Percentiles rank a stretch among this genome's conserved stretches.
phyloP scores from a whole-genome alignment of 2,888 invertebrate genomes.

The Trissolcus brochymenae region DNA sequence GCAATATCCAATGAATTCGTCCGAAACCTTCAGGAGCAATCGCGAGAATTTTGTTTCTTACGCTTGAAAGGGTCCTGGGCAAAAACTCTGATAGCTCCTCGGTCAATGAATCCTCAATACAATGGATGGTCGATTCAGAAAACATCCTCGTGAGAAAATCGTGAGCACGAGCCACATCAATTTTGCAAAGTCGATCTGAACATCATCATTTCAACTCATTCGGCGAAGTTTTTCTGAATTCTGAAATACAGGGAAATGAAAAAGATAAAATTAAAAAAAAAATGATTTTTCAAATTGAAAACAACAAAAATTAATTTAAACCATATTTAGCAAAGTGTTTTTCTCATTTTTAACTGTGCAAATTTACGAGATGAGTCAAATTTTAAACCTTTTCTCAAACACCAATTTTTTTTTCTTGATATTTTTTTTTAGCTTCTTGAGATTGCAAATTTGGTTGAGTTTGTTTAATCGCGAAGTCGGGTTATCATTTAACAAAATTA shows the following conservation, averaged over 20 bases:
- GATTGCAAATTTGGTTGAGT: background rate
- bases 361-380: too few species aligned
- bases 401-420: background rate
- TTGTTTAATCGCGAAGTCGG: background rate
- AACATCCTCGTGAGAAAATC: slow-evolving; percentile 56
- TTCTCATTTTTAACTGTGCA: too few species aligned
- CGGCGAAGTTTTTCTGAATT: too few species aligned
- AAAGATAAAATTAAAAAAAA: too few species aligned
- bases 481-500: background rate
- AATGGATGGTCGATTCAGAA: slow-evolving; percentile 48
- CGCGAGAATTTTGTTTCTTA: slow-evolving; percentile 57
- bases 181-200: slow-evolving; percentile 21
- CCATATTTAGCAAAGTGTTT: too few species aligned
- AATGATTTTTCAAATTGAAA: too few species aligned
- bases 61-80: slow-evolving; percentile 42
- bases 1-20: slow-evolving; percentile 46
- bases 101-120: slow-evolving; percentile 54
- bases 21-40: slow-evolving; percentile 35
- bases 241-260: background rate
- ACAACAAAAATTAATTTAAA: too few species aligned
- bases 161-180: slow-evolving; percentile 47
- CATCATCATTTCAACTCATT: slow-evolving; percentile 8
- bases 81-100: slow-evolving; percentile 55
- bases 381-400: too few species aligned
- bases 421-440: background rate